Conservation (phyloP, 2,797 vertebrate species). For the Decapterus maruadsi region DNA sequence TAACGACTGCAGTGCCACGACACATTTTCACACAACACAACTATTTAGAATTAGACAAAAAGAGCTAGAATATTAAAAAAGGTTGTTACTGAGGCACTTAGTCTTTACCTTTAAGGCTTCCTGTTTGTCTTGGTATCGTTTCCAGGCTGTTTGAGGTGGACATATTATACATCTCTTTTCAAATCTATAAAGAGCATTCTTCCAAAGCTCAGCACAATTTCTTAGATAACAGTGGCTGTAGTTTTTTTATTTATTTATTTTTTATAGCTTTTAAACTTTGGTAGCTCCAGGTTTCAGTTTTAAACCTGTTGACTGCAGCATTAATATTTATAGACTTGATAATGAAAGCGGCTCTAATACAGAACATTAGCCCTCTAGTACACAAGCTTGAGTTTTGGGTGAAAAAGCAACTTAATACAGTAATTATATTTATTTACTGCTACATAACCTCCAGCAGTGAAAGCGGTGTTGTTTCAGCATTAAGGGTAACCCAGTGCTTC, state of each 20-base stretch:
- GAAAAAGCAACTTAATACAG: constrained; percentile 19
- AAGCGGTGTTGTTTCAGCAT: constrained; percentile 24
- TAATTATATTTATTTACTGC: constrained; percentile 60
- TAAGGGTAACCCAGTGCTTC: neutral
- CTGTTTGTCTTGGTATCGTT: neutral
- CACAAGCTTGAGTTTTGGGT: constrained; percentile 2
- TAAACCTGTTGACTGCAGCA: constrained; percentile 31
- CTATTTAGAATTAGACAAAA: neutral
- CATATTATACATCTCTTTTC: neutral
- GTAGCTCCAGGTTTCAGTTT: constrained; percentile 15
- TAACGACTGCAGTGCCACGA: neutral
- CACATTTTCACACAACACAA: neutral
- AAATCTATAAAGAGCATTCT: neutral
- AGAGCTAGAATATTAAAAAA: neutral
- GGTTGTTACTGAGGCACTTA: neutral
- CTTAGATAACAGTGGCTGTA: neutral
- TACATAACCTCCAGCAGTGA: constrained; percentile 34
- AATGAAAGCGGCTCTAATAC: constrained; percentile 16
- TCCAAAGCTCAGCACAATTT: constrained; percentile 2
- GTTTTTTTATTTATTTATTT: neutral
- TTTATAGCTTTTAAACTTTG: neutral
- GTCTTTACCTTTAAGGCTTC: neutral
- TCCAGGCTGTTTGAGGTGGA: neutral
- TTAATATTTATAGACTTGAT: constrained; percentile 33
- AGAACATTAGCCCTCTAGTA: constrained; percentile 7